Base-by-base conservation (phyloP, 2,113 vertebrate species). In the Manacus vitellinus region DNA sequence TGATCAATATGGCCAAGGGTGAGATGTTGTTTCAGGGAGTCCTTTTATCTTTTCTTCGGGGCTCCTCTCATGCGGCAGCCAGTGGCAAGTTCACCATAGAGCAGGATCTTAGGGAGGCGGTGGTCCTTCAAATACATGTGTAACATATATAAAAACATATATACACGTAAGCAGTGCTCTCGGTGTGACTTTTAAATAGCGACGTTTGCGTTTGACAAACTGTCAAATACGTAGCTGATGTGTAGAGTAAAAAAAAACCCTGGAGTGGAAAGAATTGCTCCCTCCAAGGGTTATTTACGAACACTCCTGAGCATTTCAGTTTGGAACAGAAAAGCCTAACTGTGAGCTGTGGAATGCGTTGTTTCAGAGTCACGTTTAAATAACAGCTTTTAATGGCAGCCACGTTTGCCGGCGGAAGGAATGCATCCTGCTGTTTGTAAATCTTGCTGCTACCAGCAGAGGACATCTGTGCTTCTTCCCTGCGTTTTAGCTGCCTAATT, bases 81-180 rank as follows among this genome's bases (percentile, higher is more conserved):
- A n/a, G n/a, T n/a, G n/a, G n/a, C n/a, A n/a, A n/a, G n/a, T n/a
- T n/a, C n/a, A n/a, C n/a, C n/a, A n/a, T n/a, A n/a, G n/a, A n/a
- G n/a, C n/a, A n/a, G n/a, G n/a, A n/a, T n/a, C n/a, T n/a, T n/a
- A n/a, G n/a, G n/a, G n/a, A n/a, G n/a, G n/a, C n/a, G n/a, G n/a
- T n/a, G n/a, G n/a, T n/a, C n/a, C n/a, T n/a, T n/a, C n/a, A 25
- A 75, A 75, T 22, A 10, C 16, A 4, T 9, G 19, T 25, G 2
- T 28, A n/a, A 8, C 23, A 1, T 18, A 44, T 28, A 2, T 13
- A 39, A 15, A 61, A 65, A 41, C 52, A 0, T 10, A 21, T 19
- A 4, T 25, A 35, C 62, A 2, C 20, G 99, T 99, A 96, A 98
- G 98, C 89, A 8, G 4, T 33, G 76, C 80, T 71, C 47, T 6